Evolutionary conservation across 2,888 invertebrate species (phyloP).

Genomic region (Nomada fucata): DNA sequence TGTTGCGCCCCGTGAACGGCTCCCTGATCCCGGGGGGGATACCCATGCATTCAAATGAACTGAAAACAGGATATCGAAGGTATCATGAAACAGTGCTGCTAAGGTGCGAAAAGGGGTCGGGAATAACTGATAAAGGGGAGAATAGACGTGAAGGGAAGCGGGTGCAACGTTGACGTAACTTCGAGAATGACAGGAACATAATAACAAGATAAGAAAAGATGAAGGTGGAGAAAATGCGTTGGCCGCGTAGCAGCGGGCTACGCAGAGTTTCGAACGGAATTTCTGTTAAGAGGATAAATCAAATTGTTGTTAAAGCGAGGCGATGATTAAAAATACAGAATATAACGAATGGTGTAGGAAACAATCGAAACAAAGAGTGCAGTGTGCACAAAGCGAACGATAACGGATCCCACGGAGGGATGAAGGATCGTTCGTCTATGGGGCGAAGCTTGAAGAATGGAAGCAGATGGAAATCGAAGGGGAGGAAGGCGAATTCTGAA

Average conservation of each 20-base stretch:
- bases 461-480: conserved; percentile 28
- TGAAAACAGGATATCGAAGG: conserved; percentile 70
- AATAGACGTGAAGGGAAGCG: conserved; percentile 47
- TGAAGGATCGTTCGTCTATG: conserved; percentile 19
- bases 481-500: conserved; percentile 17
- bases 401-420: not conserved
- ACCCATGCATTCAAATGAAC: conserved; percentile 74
- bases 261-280: too few species aligned
- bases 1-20: conserved; percentile 68
- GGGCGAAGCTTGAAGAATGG: conserved; percentile 16
- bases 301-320: not conserved
- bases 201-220: conserved; percentile 20
- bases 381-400: not conserved
- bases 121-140: conserved; percentile 22
- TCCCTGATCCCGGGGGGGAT: conserved; percentile 66
- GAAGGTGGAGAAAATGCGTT: not conserved
- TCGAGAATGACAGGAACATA: not conserved
- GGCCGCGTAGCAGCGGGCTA: too few species aligned
- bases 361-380: not conserved
- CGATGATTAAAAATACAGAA: not conserved
- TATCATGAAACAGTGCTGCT: conserved; percentile 51
- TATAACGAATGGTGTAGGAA: not conserved
- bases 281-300: too few species aligned
- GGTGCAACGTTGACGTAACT: conserved; percentile 15
- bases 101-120: conserved; percentile 17